Evolutionary conservation across 35 echinoderm and acorn worm genomes (phyloP), one percentile per base, ranked within the genome.

Genomic region (Anneissia japonica): DNA sequence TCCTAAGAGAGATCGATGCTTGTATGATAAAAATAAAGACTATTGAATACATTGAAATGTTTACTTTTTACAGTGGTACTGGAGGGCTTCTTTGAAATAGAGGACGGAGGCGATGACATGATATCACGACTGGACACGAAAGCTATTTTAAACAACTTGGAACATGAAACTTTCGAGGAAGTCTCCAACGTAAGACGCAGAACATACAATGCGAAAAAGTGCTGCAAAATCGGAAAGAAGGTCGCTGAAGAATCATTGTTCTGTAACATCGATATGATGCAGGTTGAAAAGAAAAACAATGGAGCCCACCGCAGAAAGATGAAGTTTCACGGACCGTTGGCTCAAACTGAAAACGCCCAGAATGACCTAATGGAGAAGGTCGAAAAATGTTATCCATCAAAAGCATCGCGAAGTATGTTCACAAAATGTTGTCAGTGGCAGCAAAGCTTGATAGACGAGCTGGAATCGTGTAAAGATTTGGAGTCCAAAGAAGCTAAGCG

Each of bases 241-340:
- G 92, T 93, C 31, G 92, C 92, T 0, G 82, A 89, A 28, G 86
- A 81, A 32, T 83, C 83, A 1, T 32, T 93, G 17, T 93, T 51
- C 87, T 93, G 92, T 74, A 93, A 89, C 64, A 91, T 91, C 35
- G 84, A 83, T 36, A 32, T 76, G 28, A 76, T 87, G 32, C 85
- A 87, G 39, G 92, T 93, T 28, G 79, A 93, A 83, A 93, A 93
- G 75, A 89, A 89, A 72, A 84, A 89, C 83, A 93, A 93, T 79
- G 41, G 34, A 35, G 87, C 89, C 40, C 84, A 90, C 82, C 74
- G 83, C 3, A 76, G 83, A 29, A 93, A 93, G 78, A 93, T 93
- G 92, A 93, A 93, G 79, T 93, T 89, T 77, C 92, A 89, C 21
- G 92, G 87, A 35, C 80, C 92, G 0, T 46, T 46, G 21, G 56